Evolutionary conservation across 2,797 vertebrate genomes (phyloP).

Genomic region (Pitangus sulphuratus): DNA sequence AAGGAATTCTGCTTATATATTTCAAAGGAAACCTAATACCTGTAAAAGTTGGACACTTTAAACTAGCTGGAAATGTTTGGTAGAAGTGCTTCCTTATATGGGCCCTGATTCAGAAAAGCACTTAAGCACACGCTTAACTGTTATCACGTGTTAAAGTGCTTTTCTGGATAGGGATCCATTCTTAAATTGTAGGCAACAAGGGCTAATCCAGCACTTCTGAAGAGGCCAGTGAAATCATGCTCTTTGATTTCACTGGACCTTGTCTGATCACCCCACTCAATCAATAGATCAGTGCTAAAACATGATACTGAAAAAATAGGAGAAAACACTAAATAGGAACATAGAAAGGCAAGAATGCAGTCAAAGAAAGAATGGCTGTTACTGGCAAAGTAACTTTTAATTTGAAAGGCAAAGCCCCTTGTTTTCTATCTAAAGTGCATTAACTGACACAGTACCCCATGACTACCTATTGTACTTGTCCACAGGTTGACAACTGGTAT

Average conservation of each 20-base stretch:
- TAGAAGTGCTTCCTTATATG: constrained; percentile 9
- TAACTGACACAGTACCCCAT: constrained; percentile 5
- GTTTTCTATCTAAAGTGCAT: constrained; percentile 35
- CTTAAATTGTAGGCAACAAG: constrained; percentile 7
- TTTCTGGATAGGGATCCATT: constrained; percentile 44
- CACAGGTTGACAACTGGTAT: constrained; percentile 51
- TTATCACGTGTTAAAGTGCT: constrained; percentile 63
- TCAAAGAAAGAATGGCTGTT: not conserved
- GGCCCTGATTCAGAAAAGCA: constrained; percentile 53
- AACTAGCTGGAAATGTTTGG: constrained; percentile 15
- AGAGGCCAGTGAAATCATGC: constrained; percentile 37
- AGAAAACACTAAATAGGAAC: not conserved
- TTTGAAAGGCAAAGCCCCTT: constrained; percentile 28
- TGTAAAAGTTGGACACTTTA: not conserved
- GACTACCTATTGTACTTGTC: constrained; percentile 57
- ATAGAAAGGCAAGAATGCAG: not conserved
- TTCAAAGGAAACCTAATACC: not conserved
- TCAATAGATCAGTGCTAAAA: not conserved
- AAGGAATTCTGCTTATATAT: not conserved
- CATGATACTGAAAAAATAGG: not conserved
- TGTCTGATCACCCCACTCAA: not conserved
- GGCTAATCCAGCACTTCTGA: constrained; percentile 22
- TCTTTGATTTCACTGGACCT: constrained; percentile 10
- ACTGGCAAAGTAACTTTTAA: constrained; percentile 6
- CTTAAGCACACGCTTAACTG: constrained; percentile 40